phyloP scores from a whole-genome alignment of 2,113 vertebrate species.

The Heterocephalus glaber region DNA sequence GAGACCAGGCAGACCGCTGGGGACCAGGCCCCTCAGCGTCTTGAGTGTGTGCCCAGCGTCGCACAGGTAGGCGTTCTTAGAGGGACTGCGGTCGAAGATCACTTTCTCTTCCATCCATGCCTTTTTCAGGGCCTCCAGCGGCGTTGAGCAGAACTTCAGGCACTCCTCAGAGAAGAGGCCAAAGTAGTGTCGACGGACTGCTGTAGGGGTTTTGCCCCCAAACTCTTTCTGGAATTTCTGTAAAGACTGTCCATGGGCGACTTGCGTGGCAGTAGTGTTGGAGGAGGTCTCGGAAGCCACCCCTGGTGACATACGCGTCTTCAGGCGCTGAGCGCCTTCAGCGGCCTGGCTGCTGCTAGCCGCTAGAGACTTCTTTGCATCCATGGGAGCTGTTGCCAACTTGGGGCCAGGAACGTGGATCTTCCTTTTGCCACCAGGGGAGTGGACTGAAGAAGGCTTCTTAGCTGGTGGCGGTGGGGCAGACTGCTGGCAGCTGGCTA shows the following conservation, averaged over 20 bases:
- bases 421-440: conserved; percentile 89
- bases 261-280: conserved; percentile 85
- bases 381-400: conserved; percentile 72
- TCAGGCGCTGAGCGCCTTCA: conserved; percentile 80
- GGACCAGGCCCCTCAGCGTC: conserved; percentile 90
- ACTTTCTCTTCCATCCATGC: conserved; percentile 92
- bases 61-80: conserved; percentile 94
- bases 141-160: conserved; percentile 89
- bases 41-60: conserved; percentile 93
- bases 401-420: conserved; percentile 86
- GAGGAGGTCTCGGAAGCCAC: conserved; percentile 92
- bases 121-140: conserved; percentile 90
- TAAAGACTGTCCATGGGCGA: conserved; percentile 90
- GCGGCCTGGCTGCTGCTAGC: conserved; percentile 78
- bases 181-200: conserved; percentile 94
- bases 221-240: conserved; percentile 93
- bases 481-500: neutral
- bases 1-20: conserved; percentile 65
- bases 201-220: conserved; percentile 92
- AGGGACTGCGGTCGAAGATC: conserved; percentile 93
- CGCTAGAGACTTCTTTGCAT: conserved; percentile 74
- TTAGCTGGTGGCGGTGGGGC: conserved; percentile 82
- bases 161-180: conserved; percentile 95
- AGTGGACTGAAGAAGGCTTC: conserved; percentile 74
- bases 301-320: conserved; percentile 87